A percentile compares a stretch with the other conserved stretches of the same genome.
These are phyloP conservation scores for Teleogryllus occipitalis DNA, from an alignment of 1,140 invertebrate genomes.

Conservation along the genomic window DNA sequence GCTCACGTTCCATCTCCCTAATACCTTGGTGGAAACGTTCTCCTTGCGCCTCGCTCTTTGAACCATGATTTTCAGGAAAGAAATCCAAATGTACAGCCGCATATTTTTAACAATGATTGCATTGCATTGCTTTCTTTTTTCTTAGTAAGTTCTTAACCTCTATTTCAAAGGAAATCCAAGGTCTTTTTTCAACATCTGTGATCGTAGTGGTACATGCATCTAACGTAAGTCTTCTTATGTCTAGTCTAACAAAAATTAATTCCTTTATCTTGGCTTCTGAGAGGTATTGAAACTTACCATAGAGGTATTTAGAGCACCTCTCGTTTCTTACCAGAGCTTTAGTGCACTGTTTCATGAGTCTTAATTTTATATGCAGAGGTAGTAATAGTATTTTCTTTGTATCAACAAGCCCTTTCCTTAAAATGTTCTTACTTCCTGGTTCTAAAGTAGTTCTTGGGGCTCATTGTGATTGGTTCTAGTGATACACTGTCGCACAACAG, in stretches of 20 bases:
- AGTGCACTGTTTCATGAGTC: neutral
- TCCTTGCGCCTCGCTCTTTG: constrained; percentile 21
- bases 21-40: constrained; percentile 28
- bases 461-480: no score
- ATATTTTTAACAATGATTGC: neutral
- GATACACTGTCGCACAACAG: no score
- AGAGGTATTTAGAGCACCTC: no score
- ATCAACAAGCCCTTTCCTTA: neutral
- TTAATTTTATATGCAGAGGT: neutral
- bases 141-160: neutral
- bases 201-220: neutral
- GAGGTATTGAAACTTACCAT: no score
- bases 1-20: neutral
- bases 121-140: neutral
- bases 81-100: neutral
- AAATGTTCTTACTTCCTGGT: no score
- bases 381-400: neutral
- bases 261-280: neutral
- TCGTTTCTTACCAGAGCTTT: no score
- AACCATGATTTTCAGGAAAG: neutral
- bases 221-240: neutral
- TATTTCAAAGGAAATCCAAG: neutral
- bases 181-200: neutral
- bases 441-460: no score
- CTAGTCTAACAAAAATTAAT: neutral